Percentiles rank a stretch among this genome's conserved stretches.
phyloP scores from a whole-genome alignment of 2,888 invertebrate genomes.

The Trileptium ribeirensis region DNA sequence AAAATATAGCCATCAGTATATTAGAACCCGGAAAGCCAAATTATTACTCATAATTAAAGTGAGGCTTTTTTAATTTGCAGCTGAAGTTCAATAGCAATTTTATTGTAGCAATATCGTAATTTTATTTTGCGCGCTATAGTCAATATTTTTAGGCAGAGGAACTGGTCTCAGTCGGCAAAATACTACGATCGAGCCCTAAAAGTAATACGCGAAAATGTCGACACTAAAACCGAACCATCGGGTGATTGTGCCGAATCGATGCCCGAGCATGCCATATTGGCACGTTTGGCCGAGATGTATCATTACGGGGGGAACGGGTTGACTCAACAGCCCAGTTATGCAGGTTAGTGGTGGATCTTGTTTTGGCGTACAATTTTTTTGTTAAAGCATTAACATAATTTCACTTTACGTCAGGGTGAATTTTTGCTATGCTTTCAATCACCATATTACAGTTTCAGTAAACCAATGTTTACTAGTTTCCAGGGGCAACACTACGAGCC shows the following conservation, averaged over 20 bases:
- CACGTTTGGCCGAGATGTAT: slow-evolving; percentile 56
- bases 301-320: slow-evolving; percentile 54
- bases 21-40: too few species aligned
- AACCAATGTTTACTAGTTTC: too few species aligned
- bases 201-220: slow-evolving; percentile 43
- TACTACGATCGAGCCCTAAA: slow-evolving; percentile 49
- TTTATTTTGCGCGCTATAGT: background rate
- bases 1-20: too few species aligned
- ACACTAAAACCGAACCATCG: background rate
- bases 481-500: too few species aligned
- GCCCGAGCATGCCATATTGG: slow-evolving; percentile 53
- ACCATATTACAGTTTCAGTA: too few species aligned
- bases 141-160: background rate
- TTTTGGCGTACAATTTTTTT: too few species aligned
- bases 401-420: too few species aligned
- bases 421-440: too few species aligned
- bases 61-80: background rate
- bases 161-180: slow-evolving; percentile 45
- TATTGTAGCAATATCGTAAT: background rate
- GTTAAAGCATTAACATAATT: too few species aligned
- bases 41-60: too few species aligned
- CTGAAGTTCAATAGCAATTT: background rate
- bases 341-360: slow-evolving; percentile 53
- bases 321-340: slow-evolving; percentile 52
- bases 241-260: slow-evolving; percentile 4